Conservation (phyloP, 2,113 vertebrate genomes). For the Oplegnathus fasciatus region DNA sequence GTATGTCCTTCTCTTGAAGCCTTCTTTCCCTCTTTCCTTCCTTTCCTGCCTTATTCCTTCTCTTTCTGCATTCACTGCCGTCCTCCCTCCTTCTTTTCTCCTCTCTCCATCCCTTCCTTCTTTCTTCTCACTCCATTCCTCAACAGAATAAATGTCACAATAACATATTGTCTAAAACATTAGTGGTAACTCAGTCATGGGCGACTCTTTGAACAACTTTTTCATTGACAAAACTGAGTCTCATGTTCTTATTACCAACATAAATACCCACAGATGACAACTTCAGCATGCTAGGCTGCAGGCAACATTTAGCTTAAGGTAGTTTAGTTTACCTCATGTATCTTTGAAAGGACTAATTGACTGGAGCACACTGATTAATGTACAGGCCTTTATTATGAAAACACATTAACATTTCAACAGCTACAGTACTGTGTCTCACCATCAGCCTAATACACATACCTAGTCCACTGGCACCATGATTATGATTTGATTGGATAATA, state of each 20-base stretch:
- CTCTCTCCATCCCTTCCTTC: background rate
- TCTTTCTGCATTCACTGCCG: background rate
- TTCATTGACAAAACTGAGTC: background rate
- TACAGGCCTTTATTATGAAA: constrained; percentile 29
- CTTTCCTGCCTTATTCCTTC: background rate
- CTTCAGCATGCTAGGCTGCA: background rate
- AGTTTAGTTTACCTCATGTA: constrained; percentile 12
- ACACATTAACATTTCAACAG: constrained; percentile 47
- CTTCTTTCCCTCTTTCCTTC: background rate
- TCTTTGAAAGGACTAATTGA: constrained; percentile 46
- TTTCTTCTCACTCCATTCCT: constrained; percentile 7
- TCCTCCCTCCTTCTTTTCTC: background rate
- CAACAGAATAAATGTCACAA: background rate
- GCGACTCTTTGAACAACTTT: background rate
- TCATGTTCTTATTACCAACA: background rate
- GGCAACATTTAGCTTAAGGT: constrained; percentile 16
- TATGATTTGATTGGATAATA: constrained; percentile 32
- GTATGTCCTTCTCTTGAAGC: background rate
- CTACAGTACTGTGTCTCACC: background rate
- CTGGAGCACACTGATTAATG: constrained; percentile 38
- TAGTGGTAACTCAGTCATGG: constrained; percentile 6
- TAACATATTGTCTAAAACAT: constrained; percentile 11
- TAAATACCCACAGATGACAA: background rate
- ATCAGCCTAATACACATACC: constrained; percentile 13
- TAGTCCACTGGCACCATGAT: constrained; percentile 3